Base-by-base conservation (phyloP, 2,113 vertebrate species). In the Electrona antarctica region DNA sequence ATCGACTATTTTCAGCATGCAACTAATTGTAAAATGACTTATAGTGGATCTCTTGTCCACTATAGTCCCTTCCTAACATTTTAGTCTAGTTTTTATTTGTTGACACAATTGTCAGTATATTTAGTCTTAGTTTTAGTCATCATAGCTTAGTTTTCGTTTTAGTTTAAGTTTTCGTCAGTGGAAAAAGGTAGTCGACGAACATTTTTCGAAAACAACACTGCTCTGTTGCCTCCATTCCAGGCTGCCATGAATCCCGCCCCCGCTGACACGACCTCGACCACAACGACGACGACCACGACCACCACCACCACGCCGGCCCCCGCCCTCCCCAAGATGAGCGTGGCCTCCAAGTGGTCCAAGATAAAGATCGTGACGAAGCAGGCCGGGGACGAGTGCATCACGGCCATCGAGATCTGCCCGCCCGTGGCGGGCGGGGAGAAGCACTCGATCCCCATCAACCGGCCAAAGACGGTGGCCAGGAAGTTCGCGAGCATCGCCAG, bases 281-380 rank as follows among this genome's bases (percentile, higher is more conserved):
- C 81, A 4, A 21, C 80, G 3, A 2, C 71, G 8, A 41, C 60
- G 1, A 8, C 45, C 21, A 2, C 21, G 1, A 4, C 60, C 0
- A 8, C 45, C n/a, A 76, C 67, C 0, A 63, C 81, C 6, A 21
- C 80, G 3, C 1, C 71, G 8, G 85, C 67, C 54, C 75, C 76
- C 1, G 59, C 60, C 4, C 11, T 64, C 3, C 9, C 78, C 51
- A 94, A 91, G 64, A 67, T 89, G 12, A 93, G 90, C 71, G 64
- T 93, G 0, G 41, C 80, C 70, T 99, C 97, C 7, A 96, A 93
- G 70, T 99, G 97, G 98, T 98, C 98, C 73, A 98, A 98, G 91
- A 97, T 99, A 60, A 98, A 99, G 92, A 99, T 99, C 0, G 96
- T 99, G 61, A 98, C 98, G 0, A 99, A 98, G 84, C 97, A 98